Evolutionary conservation across 2,888 invertebrate genomes (phyloP).

Genomic region (Caenorhabditis plicata): DNA sequence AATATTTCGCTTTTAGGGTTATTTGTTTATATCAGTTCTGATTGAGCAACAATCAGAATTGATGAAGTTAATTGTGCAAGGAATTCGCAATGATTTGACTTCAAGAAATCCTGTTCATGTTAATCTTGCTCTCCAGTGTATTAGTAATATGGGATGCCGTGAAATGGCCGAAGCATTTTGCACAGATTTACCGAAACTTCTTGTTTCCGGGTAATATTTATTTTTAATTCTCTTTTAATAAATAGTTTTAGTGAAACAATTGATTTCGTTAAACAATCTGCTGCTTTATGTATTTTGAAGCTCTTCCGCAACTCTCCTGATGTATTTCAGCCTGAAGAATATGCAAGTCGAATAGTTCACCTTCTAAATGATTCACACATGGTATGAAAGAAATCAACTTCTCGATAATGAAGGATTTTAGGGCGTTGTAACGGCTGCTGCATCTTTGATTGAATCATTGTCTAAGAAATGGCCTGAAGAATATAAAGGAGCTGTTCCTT

Average conservation of each 20-base stretch:
- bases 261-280: constrained; percentile 98
- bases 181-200: constrained; percentile 92
- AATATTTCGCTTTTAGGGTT: constrained; percentile 87
- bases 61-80: constrained; percentile 94
- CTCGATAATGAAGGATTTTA: constrained; percentile 35
- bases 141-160: constrained; percentile 97
- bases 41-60: constrained; percentile 98
- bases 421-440: constrained; percentile 97
- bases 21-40: constrained; percentile 97
- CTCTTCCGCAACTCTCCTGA: constrained; percentile 92
- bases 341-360: constrained; percentile 98
- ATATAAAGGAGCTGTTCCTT: constrained; percentile 96
- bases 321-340: constrained; percentile 88
- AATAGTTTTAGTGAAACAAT: constrained; percentile 81
- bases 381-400: constrained; percentile 65
- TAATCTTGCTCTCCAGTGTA: constrained; percentile 96
- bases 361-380: constrained; percentile 97
- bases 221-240: too few species aligned
- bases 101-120: constrained; percentile 90
- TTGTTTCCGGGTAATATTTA: constrained; percentile 77
- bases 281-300: constrained; percentile 90
- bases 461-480: constrained; percentile 98
- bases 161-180: constrained; percentile 99
- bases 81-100: constrained; percentile 83
- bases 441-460: constrained; percentile 93